phyloP scores from a whole-genome alignment of 2,797 vertebrate genomes.

The Platyrinchus mystaceus region DNA sequence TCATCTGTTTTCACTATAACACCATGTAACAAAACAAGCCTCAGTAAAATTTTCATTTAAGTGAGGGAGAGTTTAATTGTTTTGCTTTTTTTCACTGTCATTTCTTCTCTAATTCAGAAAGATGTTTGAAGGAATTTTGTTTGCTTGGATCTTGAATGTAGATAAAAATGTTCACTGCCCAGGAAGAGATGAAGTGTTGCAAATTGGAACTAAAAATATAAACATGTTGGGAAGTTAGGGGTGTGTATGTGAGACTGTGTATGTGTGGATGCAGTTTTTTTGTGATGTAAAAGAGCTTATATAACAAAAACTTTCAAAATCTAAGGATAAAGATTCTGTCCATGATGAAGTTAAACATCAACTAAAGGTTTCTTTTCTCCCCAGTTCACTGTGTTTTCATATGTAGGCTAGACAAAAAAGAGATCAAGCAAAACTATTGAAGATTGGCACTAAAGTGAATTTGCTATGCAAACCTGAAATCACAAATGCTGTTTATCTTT shows the following conservation, averaged over 20 bases:
- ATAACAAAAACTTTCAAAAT: not conserved
- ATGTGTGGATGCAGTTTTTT: not conserved
- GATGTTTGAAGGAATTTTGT: conserved; percentile 26
- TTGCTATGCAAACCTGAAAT: not conserved
- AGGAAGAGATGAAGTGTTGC: not conserved
- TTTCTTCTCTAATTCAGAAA: conserved; percentile 9
- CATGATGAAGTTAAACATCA: not conserved
- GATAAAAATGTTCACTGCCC: not conserved
- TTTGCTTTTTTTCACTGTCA: not conserved
- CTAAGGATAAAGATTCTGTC: not conserved
- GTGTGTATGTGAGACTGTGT: not conserved
- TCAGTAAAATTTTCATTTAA: conserved; percentile 30
- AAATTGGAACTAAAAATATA: not conserved
- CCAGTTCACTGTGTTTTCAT: not conserved
- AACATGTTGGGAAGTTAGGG: not conserved
- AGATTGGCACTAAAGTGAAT: not conserved
- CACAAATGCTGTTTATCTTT: not conserved
- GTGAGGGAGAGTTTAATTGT: conserved; percentile 7
- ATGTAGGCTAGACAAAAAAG: not conserved
- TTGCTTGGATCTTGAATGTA: not conserved
- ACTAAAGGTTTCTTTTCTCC: not conserved
- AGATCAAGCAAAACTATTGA: not conserved
- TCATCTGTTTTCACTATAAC: conserved; percentile 67
- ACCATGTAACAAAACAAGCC: conserved; percentile 47
- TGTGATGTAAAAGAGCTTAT: not conserved